Evolutionary conservation across 2,113 vertebrate species (phyloP).

Genomic region (Macroglossus sobrinus): DNA sequence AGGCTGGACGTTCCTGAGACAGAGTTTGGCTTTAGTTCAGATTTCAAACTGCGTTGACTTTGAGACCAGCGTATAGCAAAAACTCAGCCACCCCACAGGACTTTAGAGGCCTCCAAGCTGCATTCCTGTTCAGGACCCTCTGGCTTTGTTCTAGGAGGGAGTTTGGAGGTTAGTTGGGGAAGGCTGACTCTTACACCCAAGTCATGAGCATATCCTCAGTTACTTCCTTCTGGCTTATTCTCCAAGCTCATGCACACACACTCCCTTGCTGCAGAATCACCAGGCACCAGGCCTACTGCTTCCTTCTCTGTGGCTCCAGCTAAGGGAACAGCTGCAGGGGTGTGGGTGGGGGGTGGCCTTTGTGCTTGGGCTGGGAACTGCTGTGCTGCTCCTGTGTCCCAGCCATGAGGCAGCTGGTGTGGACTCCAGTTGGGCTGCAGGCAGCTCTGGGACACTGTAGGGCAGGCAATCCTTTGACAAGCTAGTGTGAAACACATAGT

Average conservation of each 20-base stretch:
- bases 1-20: not conserved
- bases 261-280: not conserved
- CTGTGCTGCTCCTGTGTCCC: not conserved
- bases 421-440: conserved; percentile 13
- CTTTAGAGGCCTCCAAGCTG: not conserved
- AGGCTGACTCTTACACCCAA: not conserved
- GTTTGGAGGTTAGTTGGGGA: not conserved
- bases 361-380: not conserved
- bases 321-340: not conserved
- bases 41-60: not conserved
- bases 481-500: not conserved
- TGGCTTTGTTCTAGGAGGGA: not conserved
- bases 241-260: not conserved
- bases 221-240: not conserved
- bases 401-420: not conserved
- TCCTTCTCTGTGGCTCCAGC: not conserved
- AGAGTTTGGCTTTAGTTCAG: not conserved
- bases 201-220: not conserved
- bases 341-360: not conserved
- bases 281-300: not conserved
- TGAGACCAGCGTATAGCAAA: not conserved
- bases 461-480: not conserved
- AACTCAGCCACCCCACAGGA: not conserved
- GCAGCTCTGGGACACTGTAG: not conserved
- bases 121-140: not conserved